Evolutionary conservation across 2,113 vertebrate genomes (phyloP), one percentile per base, ranked within the genome.

Genomic region (Coryphaenoides rupestris): DNA sequence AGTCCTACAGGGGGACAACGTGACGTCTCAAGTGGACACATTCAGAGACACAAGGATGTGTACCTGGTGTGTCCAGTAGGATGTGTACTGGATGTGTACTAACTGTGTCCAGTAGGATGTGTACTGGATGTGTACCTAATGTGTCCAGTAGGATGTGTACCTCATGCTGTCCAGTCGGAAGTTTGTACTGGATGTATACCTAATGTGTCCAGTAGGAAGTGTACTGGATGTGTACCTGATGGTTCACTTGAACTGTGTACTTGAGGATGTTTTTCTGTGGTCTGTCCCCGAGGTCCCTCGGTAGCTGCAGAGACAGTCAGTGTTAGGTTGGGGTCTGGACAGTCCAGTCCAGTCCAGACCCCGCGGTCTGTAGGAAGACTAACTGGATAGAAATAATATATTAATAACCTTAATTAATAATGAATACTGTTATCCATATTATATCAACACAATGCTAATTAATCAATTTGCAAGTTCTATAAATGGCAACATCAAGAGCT

Each of bases 261-360:
- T 40, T 12, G 9, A 40, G 33, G 33, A 40, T 40, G 33, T 40
- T 7, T 40, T 7, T 2, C 13, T 23, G 15, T 49, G 47, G 70
- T 72, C 33, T 21, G 62, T 10, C 89, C 83, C 12, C 16, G 68
- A 0, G 67, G 83, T 0, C 88, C 87, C 58, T 89, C 86, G 55
- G 72, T 88, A 59, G 82, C 88, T 0, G 87, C 87, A 0, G 80
- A 82, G 60, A 88, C n/a, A 58, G 80, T 66, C 13, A 91, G 52
- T 54, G 47, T 24, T 33, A 88, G 61, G 40, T 22, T 0, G n/a
- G 71, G 74, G 14, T 78, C 77, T 40, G 79, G 76, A 69, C 76
- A 82, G 53, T 75, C 58, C 49, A 91, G 55, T n/a, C 81, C 75
- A 79, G n/a, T n/a, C n/a, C 47, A 16, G 55, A 50, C 54, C 55